Evolutionary conservation across 2,113 vertebrate species (phyloP).

Genomic region (Serinus canaria): DNA sequence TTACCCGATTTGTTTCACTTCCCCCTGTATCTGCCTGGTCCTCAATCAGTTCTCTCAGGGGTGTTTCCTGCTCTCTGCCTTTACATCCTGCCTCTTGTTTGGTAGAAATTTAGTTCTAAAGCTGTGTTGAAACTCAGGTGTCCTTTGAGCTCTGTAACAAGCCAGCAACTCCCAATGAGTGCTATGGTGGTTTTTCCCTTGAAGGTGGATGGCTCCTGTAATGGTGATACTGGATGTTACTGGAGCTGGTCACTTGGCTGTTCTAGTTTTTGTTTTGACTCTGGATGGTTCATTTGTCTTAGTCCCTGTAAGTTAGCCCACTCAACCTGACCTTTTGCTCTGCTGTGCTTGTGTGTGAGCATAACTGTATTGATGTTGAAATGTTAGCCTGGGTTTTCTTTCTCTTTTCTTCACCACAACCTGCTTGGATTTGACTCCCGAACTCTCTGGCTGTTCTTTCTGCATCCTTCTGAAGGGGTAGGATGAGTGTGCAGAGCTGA

Average conservation of each 20-base stretch:
- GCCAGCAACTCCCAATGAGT: accelerated
- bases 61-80: accelerated
- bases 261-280: background rate
- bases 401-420: background rate
- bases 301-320: background rate
- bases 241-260: background rate
- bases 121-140: accelerated
- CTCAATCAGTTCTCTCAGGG: accelerated
- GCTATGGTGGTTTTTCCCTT: background rate
- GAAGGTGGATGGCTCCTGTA: background rate
- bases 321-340: background rate
- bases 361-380: background rate
- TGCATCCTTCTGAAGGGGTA: background rate
- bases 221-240: background rate
- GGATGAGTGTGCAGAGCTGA: background rate
- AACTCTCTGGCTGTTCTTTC: background rate
- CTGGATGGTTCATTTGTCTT: background rate
- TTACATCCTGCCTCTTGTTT: background rate
- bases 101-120: background rate
- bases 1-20: background rate
- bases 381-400: background rate
- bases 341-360: background rate
- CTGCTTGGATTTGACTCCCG: background rate
- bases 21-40: accelerated
- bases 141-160: background rate